Evolutionary conservation across 2,888 invertebrate genomes (phyloP), one percentile per base, ranked within the genome.

Genomic region (Orthosia gracilis): DNA sequence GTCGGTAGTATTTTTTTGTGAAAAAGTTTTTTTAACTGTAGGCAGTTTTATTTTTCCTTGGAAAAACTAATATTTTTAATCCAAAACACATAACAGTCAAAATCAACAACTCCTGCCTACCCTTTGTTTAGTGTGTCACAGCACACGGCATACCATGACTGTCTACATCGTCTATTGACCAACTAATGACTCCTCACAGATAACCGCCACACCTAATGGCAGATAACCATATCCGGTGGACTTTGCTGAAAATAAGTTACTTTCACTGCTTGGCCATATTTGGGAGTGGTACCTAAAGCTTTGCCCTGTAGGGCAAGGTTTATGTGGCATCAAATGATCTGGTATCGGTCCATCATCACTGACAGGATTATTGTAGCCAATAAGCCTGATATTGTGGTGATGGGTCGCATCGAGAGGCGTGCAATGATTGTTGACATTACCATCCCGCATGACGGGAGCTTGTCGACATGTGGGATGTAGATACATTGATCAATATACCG

Each of bases 131-230:
- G 17, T 57, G n/a, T 18, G 9, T 18, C 40, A 13, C 11, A 0
- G 15, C 40, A 13, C 11, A 0, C 13, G 18, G 45, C 74, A 63
- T 18, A 64, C 58, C 23, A 49, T 45, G n/a, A 40, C 40, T 2
- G 15, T 15, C 12, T 15, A 45, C 15, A 17, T 17, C 4, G 18
- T 11, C 65, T 73, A 64, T 78, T 69, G 64, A 66, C 55, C 4
- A 45, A 78, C 45, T 54, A 76, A 77, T 67, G 78, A 69, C n/a
- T 63, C 5, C 31, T 13, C 31, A 15, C 0, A 73, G 82, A 82
- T 78, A 77, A 73, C 1, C 7, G 69, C 9, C 69, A 26, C 71
- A 18, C 82, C 69, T 65, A 12, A 23, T 4, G 17, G 0, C 13
- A 45, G 64, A 57, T 64, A 64, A 45, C 61, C 40, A 50, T 54